A percentile compares a stretch with the other conserved stretches of the same genome.
These are phyloP conservation scores for Nebria brevicollis DNA, from an alignment of 2,888 invertebrate species.

Conservation along the genomic window DNA sequence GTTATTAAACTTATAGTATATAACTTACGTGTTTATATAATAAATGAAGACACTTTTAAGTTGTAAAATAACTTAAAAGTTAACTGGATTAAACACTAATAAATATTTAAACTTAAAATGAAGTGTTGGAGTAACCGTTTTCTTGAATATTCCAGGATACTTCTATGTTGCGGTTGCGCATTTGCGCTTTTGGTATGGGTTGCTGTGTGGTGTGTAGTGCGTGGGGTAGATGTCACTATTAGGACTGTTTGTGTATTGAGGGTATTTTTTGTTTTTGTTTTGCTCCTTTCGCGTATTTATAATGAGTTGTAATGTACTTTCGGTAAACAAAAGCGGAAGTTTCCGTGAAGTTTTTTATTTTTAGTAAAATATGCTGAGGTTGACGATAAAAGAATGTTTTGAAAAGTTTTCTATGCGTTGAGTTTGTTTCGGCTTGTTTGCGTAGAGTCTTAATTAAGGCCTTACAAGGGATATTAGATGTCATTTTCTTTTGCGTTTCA, in stretches of 20 bases:
- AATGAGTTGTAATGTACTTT: constrained; percentile 31
- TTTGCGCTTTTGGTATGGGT: too few species aligned
- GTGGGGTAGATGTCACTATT: background rate
- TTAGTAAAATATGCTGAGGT: constrained; percentile 2
- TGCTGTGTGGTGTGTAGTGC: background rate
- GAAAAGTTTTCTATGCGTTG: background rate
- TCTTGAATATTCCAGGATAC: too few species aligned
- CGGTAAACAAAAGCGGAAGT: background rate
- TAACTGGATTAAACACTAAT: too few species aligned
- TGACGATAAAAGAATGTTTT: background rate
- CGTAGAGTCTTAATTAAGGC: constrained; percentile 20
- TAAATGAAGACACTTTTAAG: too few species aligned
- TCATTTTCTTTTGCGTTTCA: constrained; percentile 23
- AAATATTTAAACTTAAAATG: too few species aligned
- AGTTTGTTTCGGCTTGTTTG: background rate
- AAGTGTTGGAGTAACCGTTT: too few species aligned
- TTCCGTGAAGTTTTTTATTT: constrained; percentile 13
- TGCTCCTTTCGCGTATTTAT: background rate
- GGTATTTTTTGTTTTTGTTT: background rate
- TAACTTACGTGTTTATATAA: too few species aligned
- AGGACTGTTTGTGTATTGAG: background rate
- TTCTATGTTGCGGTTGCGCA: too few species aligned
- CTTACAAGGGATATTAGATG: constrained; percentile 15
- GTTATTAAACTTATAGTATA: too few species aligned
- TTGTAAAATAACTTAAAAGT: too few species aligned